Evolutionary conservation across 2,113 vertebrate species (phyloP).

Genomic region (Empidonax alnorum): DNA sequence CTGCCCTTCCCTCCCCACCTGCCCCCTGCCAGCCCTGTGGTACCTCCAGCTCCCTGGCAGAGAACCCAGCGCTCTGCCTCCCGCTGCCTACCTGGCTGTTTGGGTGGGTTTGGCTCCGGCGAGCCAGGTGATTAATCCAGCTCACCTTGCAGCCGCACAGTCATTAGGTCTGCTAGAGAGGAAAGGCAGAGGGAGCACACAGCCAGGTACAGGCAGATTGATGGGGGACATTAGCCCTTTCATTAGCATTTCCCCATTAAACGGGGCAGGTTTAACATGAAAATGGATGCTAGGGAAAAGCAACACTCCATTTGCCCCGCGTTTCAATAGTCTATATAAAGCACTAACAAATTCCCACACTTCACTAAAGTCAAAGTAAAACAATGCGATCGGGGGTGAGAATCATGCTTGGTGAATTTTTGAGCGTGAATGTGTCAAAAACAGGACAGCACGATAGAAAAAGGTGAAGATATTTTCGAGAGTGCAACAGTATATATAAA

Average conservation of each 20-base stretch:
- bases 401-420: background rate
- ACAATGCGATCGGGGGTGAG: background rate
- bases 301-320: background rate
- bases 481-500: conserved; percentile 15
- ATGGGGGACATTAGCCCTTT: background rate
- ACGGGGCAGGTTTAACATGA: background rate
- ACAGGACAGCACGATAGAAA: background rate
- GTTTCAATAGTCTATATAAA: background rate
- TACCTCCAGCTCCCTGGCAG: background rate
- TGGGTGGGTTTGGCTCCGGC: background rate
- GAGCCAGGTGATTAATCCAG: background rate
- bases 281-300: background rate
- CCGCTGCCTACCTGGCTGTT: background rate
- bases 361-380: background rate
- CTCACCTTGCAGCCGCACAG: background rate
- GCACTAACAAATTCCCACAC: background rate
- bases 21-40: fast-evolving
- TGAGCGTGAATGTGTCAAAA: background rate
- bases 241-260: background rate
- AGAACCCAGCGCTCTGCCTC: background rate
- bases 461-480: background rate
- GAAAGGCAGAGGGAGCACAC: background rate
- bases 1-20: background rate
- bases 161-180: background rate
- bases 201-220: background rate